phyloP scores from a whole-genome alignment of 2,797 vertebrate genomes.

The Steatocranus sp. region DNA sequence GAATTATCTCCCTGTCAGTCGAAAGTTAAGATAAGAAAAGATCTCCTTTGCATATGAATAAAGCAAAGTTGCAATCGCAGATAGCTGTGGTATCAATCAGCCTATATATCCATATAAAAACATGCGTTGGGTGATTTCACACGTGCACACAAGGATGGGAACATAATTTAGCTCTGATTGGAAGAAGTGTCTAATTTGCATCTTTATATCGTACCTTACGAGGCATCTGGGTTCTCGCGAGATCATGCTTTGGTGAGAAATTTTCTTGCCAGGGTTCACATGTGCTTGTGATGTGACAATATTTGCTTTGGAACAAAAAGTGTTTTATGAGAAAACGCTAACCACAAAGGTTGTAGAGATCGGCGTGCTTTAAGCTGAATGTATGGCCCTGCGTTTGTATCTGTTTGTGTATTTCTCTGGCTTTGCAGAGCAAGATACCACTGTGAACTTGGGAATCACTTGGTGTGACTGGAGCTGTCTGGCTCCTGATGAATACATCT shows the following conservation, averaged over 20 bases:
- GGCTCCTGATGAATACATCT: background rate
- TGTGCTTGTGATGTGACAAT: background rate
- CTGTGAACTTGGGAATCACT: background rate
- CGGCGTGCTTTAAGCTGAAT: background rate
- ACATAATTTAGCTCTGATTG: background rate
- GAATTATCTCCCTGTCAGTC: constrained; percentile 64
- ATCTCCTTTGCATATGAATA: constrained; percentile 65
- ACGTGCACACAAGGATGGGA: background rate
- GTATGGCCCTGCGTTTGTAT: background rate
- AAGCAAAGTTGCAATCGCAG: constrained; percentile 21
- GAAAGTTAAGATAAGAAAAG: constrained; percentile 61
- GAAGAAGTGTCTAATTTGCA: background rate
- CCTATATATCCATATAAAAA: background rate
- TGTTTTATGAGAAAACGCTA: background rate
- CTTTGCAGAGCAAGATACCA: background rate
- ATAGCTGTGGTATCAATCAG: constrained; percentile 32
- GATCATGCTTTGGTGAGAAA: background rate
- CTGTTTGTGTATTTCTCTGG: background rate
- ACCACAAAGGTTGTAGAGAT: background rate
- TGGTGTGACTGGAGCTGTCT: background rate
- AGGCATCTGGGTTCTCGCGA: background rate
- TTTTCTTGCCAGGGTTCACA: background rate
- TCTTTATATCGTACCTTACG: background rate
- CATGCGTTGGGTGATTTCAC: background rate
- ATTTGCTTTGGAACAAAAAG: background rate